These are phyloP conservation scores for Microchrysa polita DNA, from an alignment of 2,888 invertebrate genomes.

Conservation along the genomic window DNA sequence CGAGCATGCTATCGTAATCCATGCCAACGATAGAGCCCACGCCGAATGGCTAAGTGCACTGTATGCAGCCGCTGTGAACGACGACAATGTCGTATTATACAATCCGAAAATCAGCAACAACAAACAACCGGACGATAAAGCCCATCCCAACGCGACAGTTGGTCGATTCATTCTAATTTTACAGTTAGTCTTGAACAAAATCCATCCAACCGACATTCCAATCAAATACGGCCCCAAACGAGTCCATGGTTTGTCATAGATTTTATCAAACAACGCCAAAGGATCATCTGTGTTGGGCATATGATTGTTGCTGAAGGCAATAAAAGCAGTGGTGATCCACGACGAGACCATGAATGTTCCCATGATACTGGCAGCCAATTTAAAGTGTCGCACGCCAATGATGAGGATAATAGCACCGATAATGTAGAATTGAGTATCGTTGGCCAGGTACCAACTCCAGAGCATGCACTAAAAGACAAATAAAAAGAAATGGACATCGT, in stretches of 20 bases:
- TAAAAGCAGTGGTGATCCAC: constrained; percentile 81
- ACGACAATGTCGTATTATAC: constrained; percentile 75
- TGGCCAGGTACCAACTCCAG: constrained; percentile 91
- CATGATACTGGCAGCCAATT: constrained; percentile 74
- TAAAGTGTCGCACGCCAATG: constrained; percentile 81
- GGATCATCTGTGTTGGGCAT: constrained; percentile 83
- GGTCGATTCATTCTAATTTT: constrained; percentile 77
- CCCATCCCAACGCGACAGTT: constrained; percentile 77
- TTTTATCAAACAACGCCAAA: constrained; percentile 84
- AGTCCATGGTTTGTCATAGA: constrained; percentile 92
- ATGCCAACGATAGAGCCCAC: constrained; percentile 82
- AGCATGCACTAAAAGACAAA: constrained; percentile 78
- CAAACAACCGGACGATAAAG: constrained; percentile 71
- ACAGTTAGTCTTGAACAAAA: constrained; percentile 83
- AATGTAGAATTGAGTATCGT: constrained; percentile 88
- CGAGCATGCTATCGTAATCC: constrained; percentile 86
- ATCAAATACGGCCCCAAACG: constrained; percentile 84
- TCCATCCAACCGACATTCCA: constrained; percentile 86
- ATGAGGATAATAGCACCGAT: constrained; percentile 84
- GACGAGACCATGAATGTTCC: constrained; percentile 77
- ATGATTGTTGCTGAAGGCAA: constrained; percentile 81
- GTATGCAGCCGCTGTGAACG: constrained; percentile 78
- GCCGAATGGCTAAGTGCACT: constrained; percentile 84
- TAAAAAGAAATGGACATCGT: constrained; percentile 14
- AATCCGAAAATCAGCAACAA: constrained; percentile 82